Evolutionary conservation across 1,140 invertebrate species (phyloP).

Genomic region (Aphis craccivora): DNA sequence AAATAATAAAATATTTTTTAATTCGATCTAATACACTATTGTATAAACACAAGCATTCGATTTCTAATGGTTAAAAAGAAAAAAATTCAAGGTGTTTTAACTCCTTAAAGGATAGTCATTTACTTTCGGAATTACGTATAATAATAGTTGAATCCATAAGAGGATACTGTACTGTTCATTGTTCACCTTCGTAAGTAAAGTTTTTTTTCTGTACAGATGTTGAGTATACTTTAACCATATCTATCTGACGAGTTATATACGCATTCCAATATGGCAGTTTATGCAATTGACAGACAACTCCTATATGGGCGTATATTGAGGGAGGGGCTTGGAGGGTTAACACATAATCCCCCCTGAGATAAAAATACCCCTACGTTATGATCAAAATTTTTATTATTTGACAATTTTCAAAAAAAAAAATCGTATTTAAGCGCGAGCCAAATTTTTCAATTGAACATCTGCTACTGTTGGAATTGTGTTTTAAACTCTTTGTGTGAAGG

Average conservation of each 20-base stretch:
- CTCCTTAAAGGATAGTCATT: constrained; percentile 43
- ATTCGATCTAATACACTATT: neutral
- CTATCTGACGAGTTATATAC: constrained; percentile 44
- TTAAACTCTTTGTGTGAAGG: neutral
- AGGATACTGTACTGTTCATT: constrained; percentile 36
- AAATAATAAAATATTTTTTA: neutral
- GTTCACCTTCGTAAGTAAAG: constrained; percentile 35
- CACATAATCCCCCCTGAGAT: neutral
- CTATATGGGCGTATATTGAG: constrained; percentile 17
- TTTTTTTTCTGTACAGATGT: constrained; percentile 18
- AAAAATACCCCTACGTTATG: neutral
- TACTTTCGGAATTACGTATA: constrained; percentile 38
- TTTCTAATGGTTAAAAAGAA: neutral
- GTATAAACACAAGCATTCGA: neutral
- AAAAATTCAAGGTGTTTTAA: constrained; percentile 46
- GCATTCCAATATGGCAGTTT: constrained; percentile 51
- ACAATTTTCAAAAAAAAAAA: neutral
- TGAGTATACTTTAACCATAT: constrained; percentile 41
- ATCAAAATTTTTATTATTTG: constrained; percentile 4
- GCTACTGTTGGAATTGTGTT: constrained; percentile 28
- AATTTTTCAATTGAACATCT: constrained; percentile 47
- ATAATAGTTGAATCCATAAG: constrained; percentile 47
- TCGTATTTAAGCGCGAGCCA: constrained; percentile 2
- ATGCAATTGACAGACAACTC: constrained; percentile 38
- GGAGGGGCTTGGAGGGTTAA: neutral